Conservation (phyloP, 2,113 vertebrate species). For the Syrmaticus mikado region DNA sequence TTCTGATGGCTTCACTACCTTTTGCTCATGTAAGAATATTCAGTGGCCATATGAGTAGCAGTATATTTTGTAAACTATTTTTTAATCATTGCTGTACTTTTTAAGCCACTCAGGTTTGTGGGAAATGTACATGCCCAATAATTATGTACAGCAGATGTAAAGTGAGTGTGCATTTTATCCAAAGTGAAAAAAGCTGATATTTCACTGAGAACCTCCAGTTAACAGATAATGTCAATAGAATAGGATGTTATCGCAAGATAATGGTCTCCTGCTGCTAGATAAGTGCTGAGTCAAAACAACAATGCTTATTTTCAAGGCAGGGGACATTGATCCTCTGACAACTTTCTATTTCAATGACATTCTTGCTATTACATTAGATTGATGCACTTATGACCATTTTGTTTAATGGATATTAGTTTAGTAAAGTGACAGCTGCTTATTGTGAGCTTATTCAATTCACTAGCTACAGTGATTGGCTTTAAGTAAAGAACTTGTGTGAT, state of each 20-base stretch:
- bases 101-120: neutral
- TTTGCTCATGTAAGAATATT: neutral
- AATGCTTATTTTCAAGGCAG: slow-evolving; percentile 64
- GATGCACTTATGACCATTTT: slow-evolving; percentile 48
- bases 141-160: slow-evolving; percentile 9
- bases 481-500: neutral
- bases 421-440: neutral
- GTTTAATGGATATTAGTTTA: slow-evolving; percentile 44
- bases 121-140: neutral
- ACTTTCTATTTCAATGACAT: slow-evolving; percentile 50
- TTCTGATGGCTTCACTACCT: neutral
- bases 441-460: neutral
- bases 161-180: slow-evolving; percentile 5
- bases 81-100: neutral
- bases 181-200: slow-evolving; percentile 43
- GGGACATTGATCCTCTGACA: slow-evolving; percentile 60
- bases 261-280: slow-evolving; percentile 59
- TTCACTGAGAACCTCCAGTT: slow-evolving; percentile 46
- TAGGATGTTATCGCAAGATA: slow-evolving; percentile 63
- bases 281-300: slow-evolving; percentile 53
- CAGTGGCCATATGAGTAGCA: neutral
- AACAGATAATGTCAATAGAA: slow-evolving; percentile 64
- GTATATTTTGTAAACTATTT: neutral
- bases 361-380: slow-evolving; percentile 43
- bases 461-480: neutral